These are phyloP conservation scores for Drosophila nasuta DNA, from an alignment of 1,140 invertebrate species.

Conservation along the genomic window DNA sequence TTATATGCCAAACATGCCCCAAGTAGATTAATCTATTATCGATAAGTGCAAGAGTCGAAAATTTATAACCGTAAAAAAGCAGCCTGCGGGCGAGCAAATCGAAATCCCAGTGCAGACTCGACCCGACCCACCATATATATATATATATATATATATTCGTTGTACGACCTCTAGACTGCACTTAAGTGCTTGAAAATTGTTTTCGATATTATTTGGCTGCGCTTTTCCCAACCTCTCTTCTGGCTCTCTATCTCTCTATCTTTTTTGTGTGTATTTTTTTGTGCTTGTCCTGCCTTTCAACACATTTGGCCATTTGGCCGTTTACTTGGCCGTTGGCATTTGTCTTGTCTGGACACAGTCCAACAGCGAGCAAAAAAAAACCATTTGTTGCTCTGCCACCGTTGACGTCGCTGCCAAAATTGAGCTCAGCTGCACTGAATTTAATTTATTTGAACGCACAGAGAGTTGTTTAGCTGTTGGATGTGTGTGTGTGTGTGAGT, in stretches of 20 bases:
- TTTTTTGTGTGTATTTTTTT: not conserved
- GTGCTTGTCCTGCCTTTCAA: conserved; percentile 63
- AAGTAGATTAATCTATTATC: conserved; percentile 84
- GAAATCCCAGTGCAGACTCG: conserved; percentile 23
- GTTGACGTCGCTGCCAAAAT: conserved; percentile 29
- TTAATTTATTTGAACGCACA: conserved; percentile 75
- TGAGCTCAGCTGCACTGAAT: conserved; percentile 74
- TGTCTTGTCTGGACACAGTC: conserved; percentile 76
- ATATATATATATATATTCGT: not conserved
- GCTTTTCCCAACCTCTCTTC: conserved; percentile 35
- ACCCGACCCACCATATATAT: conserved; percentile 1
- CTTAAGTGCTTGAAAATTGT: conserved; percentile 84
- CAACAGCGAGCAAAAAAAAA: conserved; percentile 40
- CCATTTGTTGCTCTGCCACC: conserved; percentile 72
- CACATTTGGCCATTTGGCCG: conserved; percentile 72
- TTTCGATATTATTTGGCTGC: conserved; percentile 81
- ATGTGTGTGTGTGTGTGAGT: conserved; percentile 2
- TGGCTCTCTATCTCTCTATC: not conserved
- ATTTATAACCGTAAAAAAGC: conserved; percentile 78
- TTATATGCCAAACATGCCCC: conserved; percentile 77
- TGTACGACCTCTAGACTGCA: conserved; percentile 71
- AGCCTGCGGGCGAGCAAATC: conserved; percentile 53
- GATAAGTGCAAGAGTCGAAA: conserved; percentile 81
- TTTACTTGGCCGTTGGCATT: conserved; percentile 73
- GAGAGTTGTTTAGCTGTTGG: conserved; percentile 31